Conservation (phyloP, 2,888 invertebrate genomes). For the Carcina quercana region DNA sequence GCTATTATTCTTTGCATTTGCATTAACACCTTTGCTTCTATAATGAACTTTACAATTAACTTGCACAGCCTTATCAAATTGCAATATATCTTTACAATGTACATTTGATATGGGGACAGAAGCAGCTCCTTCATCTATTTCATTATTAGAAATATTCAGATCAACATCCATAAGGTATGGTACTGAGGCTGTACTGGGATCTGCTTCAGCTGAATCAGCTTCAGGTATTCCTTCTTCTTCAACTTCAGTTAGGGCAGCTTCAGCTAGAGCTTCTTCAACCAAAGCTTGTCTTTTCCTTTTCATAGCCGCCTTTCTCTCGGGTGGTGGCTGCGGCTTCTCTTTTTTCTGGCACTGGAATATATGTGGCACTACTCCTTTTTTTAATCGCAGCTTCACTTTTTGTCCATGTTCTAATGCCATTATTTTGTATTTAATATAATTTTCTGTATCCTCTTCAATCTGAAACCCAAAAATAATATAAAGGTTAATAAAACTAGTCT, state of each 20-base stretch:
- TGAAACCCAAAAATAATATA: too few relatives aligned
- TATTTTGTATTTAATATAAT: not conserved
- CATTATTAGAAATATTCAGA: not conserved
- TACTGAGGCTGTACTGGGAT: conserved; percentile 1
- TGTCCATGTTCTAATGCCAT: not conserved
- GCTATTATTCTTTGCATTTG: not conserved
- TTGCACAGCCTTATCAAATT: not conserved
- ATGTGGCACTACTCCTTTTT: conserved; percentile 1
- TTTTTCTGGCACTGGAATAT: conserved; percentile 2
- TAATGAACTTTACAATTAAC: not conserved
- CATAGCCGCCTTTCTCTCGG: not conserved
- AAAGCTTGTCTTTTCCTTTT: conserved; percentile 1
- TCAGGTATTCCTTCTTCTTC: not conserved
- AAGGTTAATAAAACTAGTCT: too few relatives aligned
- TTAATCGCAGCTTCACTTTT: not conserved
- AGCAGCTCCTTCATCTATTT: not conserved
- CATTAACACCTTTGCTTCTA: not conserved
- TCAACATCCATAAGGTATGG: not conserved
- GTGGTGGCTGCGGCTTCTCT: not conserved
- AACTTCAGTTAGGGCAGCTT: not conserved
- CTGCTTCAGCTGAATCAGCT: conserved; percentile 1
- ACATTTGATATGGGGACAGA: not conserved
- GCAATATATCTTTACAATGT: not conserved
- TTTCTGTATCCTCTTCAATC: not conserved
- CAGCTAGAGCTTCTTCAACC: conserved; percentile 1